Conservation (phyloP, 2,888 invertebrate genomes). For the Tipula lateralis region DNA sequence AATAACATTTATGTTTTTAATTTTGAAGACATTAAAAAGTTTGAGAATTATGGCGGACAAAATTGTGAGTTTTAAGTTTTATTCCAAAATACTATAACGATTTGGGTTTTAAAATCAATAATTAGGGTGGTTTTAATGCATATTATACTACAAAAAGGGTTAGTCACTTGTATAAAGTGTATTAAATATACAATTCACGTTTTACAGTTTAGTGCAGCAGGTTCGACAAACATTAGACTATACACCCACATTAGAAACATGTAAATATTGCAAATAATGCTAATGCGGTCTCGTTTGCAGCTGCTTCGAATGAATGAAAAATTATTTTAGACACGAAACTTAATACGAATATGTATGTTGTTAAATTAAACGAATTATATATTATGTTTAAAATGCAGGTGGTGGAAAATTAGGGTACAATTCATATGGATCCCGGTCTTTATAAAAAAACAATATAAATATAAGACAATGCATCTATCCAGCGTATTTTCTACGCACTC, state of each 20-base stretch:
- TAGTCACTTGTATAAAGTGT: neutral
- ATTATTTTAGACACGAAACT: neutral
- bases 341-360: neutral
- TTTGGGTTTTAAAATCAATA: neutral
- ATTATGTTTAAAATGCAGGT: slow-evolving; percentile 6
- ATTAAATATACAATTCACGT: neutral
- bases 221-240: neutral
- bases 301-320: neutral
- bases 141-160: neutral
- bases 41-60: neutral
- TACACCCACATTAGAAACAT: neutral
- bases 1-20: neutral
- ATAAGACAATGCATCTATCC: neutral
- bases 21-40: neutral
- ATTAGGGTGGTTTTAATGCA: neutral
- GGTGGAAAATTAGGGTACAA: neutral
- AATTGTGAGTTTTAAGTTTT: neutral
- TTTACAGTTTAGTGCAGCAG: neutral
- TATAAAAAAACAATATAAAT: neutral
- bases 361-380: neutral
- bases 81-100: neutral
- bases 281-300: neutral
- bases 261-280: slow-evolving; percentile 15
- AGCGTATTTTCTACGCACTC: neutral
- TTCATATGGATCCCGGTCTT: neutral